Conservation (phyloP, 2,113 vertebrate species). For the Pseudorasbora parva region DNA sequence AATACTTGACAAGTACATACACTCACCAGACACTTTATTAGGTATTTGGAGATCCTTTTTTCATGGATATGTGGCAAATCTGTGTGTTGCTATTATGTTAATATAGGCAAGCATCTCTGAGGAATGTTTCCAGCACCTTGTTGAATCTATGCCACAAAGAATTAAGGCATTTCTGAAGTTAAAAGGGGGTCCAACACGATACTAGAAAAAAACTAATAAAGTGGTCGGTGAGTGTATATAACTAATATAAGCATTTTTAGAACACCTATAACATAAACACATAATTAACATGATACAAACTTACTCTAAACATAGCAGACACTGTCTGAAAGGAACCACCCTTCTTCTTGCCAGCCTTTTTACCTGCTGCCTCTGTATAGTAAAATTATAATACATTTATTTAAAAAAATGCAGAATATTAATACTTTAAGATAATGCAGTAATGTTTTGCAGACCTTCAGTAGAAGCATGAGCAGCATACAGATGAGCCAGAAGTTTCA, state of each 20-base stretch:
- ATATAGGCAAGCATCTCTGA: too few species aligned
- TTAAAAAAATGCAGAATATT: background rate
- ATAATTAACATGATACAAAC: background rate
- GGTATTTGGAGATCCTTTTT: too few species aligned
- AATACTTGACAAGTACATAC: background rate
- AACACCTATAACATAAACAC: background rate
- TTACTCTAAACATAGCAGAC: constrained; percentile 86
- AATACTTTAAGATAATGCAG: background rate
- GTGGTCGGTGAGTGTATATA: background rate
- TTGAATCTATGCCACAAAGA: too few species aligned
- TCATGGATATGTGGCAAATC: too few species aligned
- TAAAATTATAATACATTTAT: background rate
- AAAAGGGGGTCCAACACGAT: too few species aligned
- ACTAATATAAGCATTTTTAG: background rate
- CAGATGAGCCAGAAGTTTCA: constrained; percentile 80
- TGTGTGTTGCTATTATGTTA: too few species aligned
- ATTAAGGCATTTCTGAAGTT: too few species aligned
- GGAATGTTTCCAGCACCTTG: too few species aligned
- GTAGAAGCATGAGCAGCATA: constrained; percentile 75
- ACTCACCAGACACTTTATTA: too few species aligned
- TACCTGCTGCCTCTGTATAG: constrained; percentile 65
- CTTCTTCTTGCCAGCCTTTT: constrained; percentile 89
- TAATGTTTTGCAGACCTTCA: constrained; percentile 48
- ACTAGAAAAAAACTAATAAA: too few species aligned
- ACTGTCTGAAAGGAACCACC: constrained; percentile 94